Evolutionary conservation across 2,888 invertebrate species (phyloP), one percentile per base, ranked within the genome.

Genomic region (Lymantria monacha): DNA sequence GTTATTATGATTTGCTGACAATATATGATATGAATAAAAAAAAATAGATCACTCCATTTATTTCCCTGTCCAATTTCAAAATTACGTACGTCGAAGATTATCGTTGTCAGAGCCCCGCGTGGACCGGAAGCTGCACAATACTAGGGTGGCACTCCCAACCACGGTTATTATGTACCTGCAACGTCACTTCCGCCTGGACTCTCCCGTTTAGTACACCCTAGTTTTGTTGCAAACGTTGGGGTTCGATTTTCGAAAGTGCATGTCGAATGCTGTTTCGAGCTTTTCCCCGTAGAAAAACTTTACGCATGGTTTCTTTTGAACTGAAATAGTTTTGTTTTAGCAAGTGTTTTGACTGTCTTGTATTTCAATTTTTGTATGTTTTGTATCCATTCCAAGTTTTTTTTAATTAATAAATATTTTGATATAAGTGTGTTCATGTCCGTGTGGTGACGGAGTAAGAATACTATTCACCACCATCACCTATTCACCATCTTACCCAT

Each of bases 51-150:
- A 48, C 79, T 86, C 84, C 42, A 79, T 7, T 7, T 30, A 50
- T 65, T 66, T 56, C 51, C 13, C 40, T 78, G 65, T 83, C 66
- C 79, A 74, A 82, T 86, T 81, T 79, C 68, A 73, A 82, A 87
- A 88, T 88, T 85, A 85, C 83, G 81, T 74, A 82, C 82, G 81
- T 85, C 79, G 79, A 87, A 87, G 89, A 88, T 89, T 88, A 89
- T 81, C 80, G 79, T 74, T 74, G 83, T 83, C 77, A 69, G 76
- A 71, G 68, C 79, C 72, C 79, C 67, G 70, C 66, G 69, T 79
- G 78, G 76, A 74, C 83, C 85, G 87, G 88, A 87, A 86, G 81
- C 85, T 85, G 86, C 76, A 81, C 76, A 78, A 72, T 71, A 74
- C 76, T 76, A 74, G 83, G 82, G 83, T 64, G 71, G 64, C 66